Base-by-base conservation (phyloP, 1,140 invertebrate species). In the Subanguina moxae region DNA sequence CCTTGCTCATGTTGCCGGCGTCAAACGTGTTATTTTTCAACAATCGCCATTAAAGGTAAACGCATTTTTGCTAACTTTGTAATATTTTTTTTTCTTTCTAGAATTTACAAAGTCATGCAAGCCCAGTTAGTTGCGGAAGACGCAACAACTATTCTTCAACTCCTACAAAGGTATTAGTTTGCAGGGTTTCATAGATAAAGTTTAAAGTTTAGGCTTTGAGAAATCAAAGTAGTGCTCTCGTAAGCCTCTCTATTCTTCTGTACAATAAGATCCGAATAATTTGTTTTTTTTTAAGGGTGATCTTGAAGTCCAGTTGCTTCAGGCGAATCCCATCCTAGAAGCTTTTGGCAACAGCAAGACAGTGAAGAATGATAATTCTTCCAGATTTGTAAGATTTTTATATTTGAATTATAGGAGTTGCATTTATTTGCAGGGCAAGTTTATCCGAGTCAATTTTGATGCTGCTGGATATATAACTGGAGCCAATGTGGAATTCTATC, bases 271-370 rank as follows among this genome's bases (percentile, higher is more conserved):
- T 15, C 17, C 48, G 1, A 8, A 7, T 52, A 7, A 25, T 52
- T 52, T 15, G 11, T 15, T 3, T 15, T 21, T 25, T 21, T 21
- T 15, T 7, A 52, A 66, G 94, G 94, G 94, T 75, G 95, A 98
- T 86, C 86, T 99, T 72, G 95, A 98, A 85, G 93, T 96, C 83
- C 96, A 98, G 86, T 86, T 99, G 67, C 87, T 99, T 57, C 94
- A 98, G 86, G 95, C 96, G 3, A 99, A 99, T 88, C 96, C 96
- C 3, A 98, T 99, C 81, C 85, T 99, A 46, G 96, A 99, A 87
- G 94, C 95, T 7, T 99, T 99, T 85, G 95, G 95, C 80, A 99
- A 99, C 86, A 94, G 94, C 42, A 98, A 98, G 85, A 99, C 95
- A 42, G 94, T 98, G 70, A 98, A 98, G 85, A 99, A 99, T 86